Evolutionary conservation across 64 coral and sea anemone species (phyloP).

Genomic region (Stichodactyla helianthus): DNA sequence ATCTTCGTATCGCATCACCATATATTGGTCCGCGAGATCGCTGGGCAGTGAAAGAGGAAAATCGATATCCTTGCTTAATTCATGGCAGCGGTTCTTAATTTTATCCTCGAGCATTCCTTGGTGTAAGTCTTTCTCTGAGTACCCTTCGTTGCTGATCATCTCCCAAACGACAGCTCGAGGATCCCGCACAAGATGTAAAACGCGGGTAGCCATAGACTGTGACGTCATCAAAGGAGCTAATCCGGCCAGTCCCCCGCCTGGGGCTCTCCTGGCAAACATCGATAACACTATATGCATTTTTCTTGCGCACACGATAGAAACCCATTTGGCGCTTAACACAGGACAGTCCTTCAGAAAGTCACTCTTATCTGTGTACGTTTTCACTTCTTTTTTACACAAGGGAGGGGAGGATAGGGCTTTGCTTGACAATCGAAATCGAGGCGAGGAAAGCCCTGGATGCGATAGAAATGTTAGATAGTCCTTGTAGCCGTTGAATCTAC

Average conservation of each 20-base stretch:
- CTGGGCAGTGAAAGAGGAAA: not conserved
- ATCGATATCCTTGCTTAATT: slow-evolving; percentile 25
- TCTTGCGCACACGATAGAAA: slow-evolving; percentile 33
- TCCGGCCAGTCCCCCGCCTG: not conserved
- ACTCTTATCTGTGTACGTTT: not conserved
- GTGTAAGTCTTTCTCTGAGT: not conserved
- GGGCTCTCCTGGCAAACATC: slow-evolving; percentile 34
- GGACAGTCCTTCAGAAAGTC: slow-evolving; percentile 26
- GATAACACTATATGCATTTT: slow-evolving; percentile 41
- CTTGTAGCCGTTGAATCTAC: slow-evolving; percentile 43
- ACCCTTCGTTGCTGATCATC: slow-evolving; percentile 26
- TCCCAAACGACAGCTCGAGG: slow-evolving; percentile 55
- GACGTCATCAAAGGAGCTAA: slow-evolving; percentile 19
- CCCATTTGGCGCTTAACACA: slow-evolving; percentile 1
- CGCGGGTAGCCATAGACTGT: not conserved
- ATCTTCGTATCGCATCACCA: slow-evolving; percentile 51
- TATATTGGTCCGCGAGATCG: slow-evolving; percentile 13
- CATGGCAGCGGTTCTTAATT: slow-evolving; percentile 37
- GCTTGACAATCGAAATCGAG: slow-evolving; percentile 63
- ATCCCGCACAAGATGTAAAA: slow-evolving; percentile 67
- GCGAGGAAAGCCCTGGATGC: slow-evolving; percentile 32
- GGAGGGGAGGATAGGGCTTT: slow-evolving; percentile 50
- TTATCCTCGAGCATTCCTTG: not conserved
- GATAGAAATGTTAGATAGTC: slow-evolving; percentile 60
- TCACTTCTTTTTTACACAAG: slow-evolving; percentile 20